phyloP scores from a whole-genome alignment of 1,140 invertebrate genomes.

The Nixonia krombeini region DNA sequence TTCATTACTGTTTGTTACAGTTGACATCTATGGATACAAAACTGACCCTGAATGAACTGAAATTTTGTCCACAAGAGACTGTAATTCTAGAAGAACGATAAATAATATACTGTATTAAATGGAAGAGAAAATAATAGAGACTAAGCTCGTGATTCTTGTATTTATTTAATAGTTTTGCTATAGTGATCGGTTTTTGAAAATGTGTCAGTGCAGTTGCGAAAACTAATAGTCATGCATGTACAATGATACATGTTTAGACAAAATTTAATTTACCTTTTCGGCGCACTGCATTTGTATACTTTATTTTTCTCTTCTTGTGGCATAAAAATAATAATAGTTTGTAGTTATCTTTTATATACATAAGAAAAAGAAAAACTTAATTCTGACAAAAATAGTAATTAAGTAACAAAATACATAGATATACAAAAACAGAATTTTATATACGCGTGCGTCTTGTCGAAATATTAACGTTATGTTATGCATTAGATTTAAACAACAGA shows the following conservation, averaged over 20 bases:
- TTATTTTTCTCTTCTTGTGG: not conserved
- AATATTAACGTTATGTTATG: not conserved
- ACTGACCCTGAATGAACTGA: constrained; percentile 84
- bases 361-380: no score
- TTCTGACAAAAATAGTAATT: no score
- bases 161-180: constrained; percentile 65
- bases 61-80: constrained; percentile 93
- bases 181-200: constrained; percentile 36
- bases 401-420: constrained; percentile 23
- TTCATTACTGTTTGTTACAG: constrained; percentile 69
- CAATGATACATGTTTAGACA: no score
- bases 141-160: constrained; percentile 66
- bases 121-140: constrained; percentile 54
- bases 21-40: constrained; percentile 83
- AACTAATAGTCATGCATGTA: not conserved
- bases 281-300: not conserved
- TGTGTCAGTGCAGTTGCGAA: not conserved
- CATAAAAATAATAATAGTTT: constrained; percentile 11
- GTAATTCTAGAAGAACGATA: constrained; percentile 93
- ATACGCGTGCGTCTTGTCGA: not conserved
- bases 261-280: not conserved
- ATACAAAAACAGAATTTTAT: not conserved
- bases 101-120: constrained; percentile 62
- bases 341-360: constrained; percentile 1
- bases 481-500: no score